These are phyloP conservation scores for Perodicticus potto DNA, from an alignment of 2,797 vertebrate genomes.

Conservation along the genomic window DNA sequence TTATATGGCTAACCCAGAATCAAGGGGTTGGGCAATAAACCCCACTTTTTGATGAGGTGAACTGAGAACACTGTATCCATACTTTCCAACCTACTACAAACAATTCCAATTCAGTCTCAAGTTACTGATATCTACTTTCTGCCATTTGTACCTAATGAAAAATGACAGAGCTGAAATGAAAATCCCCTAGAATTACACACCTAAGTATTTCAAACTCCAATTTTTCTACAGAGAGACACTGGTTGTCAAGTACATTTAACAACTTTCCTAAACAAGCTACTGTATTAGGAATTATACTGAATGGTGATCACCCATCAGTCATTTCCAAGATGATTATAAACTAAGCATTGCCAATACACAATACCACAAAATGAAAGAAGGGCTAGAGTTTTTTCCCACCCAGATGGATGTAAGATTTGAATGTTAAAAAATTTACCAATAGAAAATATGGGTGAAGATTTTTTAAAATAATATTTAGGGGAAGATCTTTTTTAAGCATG, in stretches of 20 bases:
- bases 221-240: conserved; percentile 24
- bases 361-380: conserved; percentile 22
- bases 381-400: neutral
- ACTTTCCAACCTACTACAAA: neutral
- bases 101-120: neutral
- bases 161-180: conserved; percentile 28
- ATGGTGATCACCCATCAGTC: neutral
- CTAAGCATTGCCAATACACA: neutral
- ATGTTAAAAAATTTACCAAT: conserved; percentile 22
- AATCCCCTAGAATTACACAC: neutral
- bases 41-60: neutral
- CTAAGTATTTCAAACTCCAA: conserved; percentile 39
- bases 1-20: neutral
- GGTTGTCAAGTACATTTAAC: conserved; percentile 36
- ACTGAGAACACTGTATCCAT: neutral
- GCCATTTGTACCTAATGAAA: conserved; percentile 45
- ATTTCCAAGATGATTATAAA: conserved; percentile 58
- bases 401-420: conserved; percentile 48
- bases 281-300: conserved; percentile 55
- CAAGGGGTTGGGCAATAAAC: neutral
- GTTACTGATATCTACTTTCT: neutral
- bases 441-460: conserved; percentile 13
- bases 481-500: conserved; percentile 38
- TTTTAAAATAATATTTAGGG: conserved; percentile 20
- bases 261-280: conserved; percentile 25